These are phyloP conservation scores for Rousettus leschenaultii DNA, from an alignment of 2,113 vertebrate species.

Conservation along the genomic window DNA sequence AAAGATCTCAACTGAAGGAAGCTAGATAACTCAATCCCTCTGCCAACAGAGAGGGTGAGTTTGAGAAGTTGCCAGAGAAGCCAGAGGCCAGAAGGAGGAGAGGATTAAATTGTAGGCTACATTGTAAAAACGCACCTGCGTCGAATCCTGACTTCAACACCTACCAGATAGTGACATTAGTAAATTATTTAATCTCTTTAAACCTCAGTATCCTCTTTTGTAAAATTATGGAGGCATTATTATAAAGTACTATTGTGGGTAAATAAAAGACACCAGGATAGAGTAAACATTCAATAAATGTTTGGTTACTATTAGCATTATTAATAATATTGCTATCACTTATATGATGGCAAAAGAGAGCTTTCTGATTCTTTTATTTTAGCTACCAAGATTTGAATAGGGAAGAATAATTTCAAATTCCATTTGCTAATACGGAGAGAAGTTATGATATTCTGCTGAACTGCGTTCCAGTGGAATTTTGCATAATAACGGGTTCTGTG, in stretches of 20 bases:
- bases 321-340: not conserved
- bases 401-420: not conserved
- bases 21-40: not conserved
- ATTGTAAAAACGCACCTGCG: not conserved
- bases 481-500: not conserved
- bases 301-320: not conserved
- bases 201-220: not conserved
- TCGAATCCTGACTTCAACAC: not conserved
- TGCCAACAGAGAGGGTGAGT: not conserved
- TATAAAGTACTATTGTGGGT: not conserved
- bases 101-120: not conserved
- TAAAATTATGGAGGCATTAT: not conserved
- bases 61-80: not conserved
- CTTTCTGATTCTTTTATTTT: not conserved
- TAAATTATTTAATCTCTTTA: not conserved
- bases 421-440: not conserved
- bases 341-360: not conserved
- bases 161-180: not conserved
- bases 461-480: not conserved
- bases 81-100: not conserved
- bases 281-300: not conserved
- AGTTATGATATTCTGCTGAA: not conserved
- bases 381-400: not conserved
- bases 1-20: not conserved
- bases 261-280: not conserved